Evolutionary conservation across 2,797 vertebrate species (phyloP).

Genomic region (Uromys caudimaculatus): DNA sequence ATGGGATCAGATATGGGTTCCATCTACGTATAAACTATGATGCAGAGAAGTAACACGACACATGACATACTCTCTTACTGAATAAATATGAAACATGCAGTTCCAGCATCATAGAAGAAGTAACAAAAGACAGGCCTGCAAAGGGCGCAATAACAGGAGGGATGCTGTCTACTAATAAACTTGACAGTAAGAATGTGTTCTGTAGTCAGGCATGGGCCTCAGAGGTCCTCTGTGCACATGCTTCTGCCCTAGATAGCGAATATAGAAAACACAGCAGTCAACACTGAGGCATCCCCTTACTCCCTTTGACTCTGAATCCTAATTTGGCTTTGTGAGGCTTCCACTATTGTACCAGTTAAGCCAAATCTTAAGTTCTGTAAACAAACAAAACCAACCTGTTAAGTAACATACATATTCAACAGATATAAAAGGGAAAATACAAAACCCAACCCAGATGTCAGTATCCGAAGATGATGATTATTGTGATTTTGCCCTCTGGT

Average conservation of each 20-base stretch:
- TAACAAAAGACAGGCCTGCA: background rate
- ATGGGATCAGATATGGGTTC: background rate
- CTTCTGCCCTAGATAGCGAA: background rate
- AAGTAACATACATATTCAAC: background rate
- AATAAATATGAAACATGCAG: background rate
- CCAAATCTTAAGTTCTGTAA: background rate
- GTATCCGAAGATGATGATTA: background rate
- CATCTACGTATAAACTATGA: background rate
- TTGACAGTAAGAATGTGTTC: background rate
- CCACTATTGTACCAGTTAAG: background rate
- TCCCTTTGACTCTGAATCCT: slow-evolving; percentile 8
- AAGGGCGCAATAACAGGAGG: background rate
- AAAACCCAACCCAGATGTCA: background rate
- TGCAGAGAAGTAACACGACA: background rate
- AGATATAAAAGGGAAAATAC: slow-evolving; percentile 21
- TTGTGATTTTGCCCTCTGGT: background rate
- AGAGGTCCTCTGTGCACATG: background rate
- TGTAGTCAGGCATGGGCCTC: background rate
- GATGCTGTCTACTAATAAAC: background rate
- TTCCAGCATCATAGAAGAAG: background rate
- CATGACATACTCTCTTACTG: background rate
- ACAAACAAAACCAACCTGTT: background rate
- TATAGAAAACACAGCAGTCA: background rate
- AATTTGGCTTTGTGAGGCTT: slow-evolving; percentile 38
- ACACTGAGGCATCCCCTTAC: background rate